Conservation (phyloP, 2,797 vertebrate genomes). For the Esox masquinongy region DNA sequence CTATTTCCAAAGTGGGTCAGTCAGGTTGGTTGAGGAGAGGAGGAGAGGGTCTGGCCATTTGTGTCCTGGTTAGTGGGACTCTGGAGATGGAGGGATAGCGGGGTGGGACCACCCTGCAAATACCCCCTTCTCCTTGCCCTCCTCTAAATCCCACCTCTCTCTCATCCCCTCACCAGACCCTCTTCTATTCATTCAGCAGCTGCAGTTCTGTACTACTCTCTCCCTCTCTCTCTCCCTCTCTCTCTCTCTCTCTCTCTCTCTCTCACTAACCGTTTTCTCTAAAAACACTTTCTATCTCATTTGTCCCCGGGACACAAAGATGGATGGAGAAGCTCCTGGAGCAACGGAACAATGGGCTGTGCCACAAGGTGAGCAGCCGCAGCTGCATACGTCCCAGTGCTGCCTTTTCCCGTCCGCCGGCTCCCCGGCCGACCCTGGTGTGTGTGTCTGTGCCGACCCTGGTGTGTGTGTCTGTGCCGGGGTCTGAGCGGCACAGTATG, state of each 20-base stretch:
- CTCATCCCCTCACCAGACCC: conserved; percentile 35
- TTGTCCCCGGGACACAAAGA: conserved; percentile 86
- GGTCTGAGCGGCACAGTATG: conserved; percentile 97
- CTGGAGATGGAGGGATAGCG: conserved; percentile 34
- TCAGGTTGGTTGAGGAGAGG: not conserved
- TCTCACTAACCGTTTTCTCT: conserved; percentile 80
- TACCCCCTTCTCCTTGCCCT: conserved; percentile 68
- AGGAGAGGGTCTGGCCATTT: conserved; percentile 4
- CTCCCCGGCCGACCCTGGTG: conserved; percentile 69
- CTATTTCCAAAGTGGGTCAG: not conserved
- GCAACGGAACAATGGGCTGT: conserved; percentile 93
- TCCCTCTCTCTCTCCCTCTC: conserved; percentile 75
- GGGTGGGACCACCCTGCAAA: conserved; percentile 83
- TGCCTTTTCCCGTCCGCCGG: conserved; percentile 57
- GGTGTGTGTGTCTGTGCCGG: conserved; percentile 25
- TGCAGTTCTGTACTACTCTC: conserved; percentile 71
- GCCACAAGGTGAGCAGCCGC: conserved; percentile 91
- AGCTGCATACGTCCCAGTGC: conserved; percentile 75
- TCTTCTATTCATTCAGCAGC: conserved; percentile 72
- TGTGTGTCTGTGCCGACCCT: conserved; percentile 49
- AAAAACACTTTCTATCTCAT: conserved; percentile 74
- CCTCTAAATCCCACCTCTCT: conserved; percentile 63
- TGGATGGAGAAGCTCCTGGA: conserved; percentile 99
- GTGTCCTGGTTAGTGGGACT: not conserved
- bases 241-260: conserved; percentile 75